Evolutionary conservation across 2,797 vertebrate genomes (phyloP), one percentile per base, ranked within the genome.

Genomic region (Enteromius anoplus): DNA sequence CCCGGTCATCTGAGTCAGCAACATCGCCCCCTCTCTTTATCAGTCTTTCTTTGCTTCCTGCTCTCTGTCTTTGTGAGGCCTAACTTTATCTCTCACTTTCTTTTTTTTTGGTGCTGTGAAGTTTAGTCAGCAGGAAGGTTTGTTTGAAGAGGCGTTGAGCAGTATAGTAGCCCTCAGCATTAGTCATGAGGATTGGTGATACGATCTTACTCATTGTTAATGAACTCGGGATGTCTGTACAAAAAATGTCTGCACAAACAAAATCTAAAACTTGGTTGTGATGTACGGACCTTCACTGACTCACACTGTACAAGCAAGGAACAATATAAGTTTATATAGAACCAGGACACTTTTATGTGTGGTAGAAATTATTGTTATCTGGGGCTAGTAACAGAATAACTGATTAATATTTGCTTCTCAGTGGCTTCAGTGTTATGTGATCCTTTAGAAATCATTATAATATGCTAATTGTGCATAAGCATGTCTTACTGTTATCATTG

Each of bases 1-100:
- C 62, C 84, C 60, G 84, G 86, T 8, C 62, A 29, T 53, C 75
- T 42, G 78, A 90, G 81, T 90, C 87, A 89, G 86, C 87, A 85
- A 82, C 40, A 80, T 65, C 58, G 37, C 72, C 76, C 72, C 76
- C 58, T 84, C 29, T n/a, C n/a, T 70, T 42, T 83, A 53, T 75
- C 26, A 51, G 49, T 58, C 14, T 53, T 51, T 68, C 9, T 45
- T 62, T 76, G 49, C 66, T 80, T 55, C 4, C 32, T 32, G 37
- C 40, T 21, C 10, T 72, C 23, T 49, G 53, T 34, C 21, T 62
- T 71, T 53, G 45, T 2, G 75, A 55, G 60, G 32, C 14, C 45
- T 66, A 42, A 21, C 14, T 73, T 64, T 81, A 29, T 51, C 12
- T 72, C 49, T 21, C 8, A 1, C 2, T 47, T 60, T 71, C 26